These are phyloP conservation scores for Hydropsyche betteni DNA, from an alignment of 2,888 invertebrate species.

Conservation along the genomic window DNA sequence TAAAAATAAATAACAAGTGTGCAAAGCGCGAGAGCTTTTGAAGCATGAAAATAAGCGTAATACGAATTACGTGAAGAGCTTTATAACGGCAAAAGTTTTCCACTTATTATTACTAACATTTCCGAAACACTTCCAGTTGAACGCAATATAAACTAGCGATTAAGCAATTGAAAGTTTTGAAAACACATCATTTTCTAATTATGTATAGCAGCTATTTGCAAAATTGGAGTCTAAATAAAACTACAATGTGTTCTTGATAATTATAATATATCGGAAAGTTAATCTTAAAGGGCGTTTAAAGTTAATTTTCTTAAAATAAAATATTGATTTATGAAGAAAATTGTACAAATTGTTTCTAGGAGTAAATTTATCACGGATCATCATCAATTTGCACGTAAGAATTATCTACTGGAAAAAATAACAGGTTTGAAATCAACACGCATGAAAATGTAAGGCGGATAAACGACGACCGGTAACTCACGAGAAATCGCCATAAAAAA, in stretches of 20 bases:
- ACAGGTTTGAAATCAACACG: constrained; percentile 10
- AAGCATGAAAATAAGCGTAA: constrained; percentile 18
- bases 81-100: constrained; percentile 16
- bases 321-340: no score
- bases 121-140: constrained; percentile 1
- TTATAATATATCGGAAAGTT: no score
- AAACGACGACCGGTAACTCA: constrained; percentile 5
- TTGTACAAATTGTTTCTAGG: no score
- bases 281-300: no score
- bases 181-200: no score
- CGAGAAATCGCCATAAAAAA: constrained; percentile 4
- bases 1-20: not conserved
- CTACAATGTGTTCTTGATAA: no score
- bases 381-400: not conserved
- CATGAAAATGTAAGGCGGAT: not conserved
- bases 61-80: constrained; percentile 17
- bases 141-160: no score
- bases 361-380: not conserved
- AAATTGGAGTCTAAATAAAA: no score
- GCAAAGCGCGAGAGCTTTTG: not conserved
- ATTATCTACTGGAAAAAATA: not conserved
- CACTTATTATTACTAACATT: constrained; percentile 13
- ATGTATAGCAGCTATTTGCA: no score
- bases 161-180: no score
- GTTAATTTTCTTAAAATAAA: no score